Conservation (phyloP, 2,797 vertebrate genomes). For the Enteromius argenteus region DNA sequence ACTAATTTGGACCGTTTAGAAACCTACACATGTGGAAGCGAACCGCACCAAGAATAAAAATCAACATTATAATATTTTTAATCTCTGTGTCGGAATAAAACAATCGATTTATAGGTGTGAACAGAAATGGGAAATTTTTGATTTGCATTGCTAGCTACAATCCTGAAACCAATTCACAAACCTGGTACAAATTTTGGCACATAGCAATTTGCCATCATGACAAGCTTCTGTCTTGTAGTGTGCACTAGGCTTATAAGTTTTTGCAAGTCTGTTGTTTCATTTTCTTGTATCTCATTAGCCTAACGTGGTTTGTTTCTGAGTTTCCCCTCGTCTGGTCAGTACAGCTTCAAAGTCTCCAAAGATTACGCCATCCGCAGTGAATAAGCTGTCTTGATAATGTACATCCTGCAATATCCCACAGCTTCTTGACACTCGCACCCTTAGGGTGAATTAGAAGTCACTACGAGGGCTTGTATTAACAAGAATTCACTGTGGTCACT, state of each 20-base stretch:
- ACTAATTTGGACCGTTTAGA: too few species aligned
- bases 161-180: neutral
- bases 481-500: constrained; percentile 68
- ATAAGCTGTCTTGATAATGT: constrained; percentile 63
- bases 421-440: constrained; percentile 62
- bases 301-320: constrained; percentile 37
- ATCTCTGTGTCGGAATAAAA: too few species aligned
- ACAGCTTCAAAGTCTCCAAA: constrained; percentile 37
- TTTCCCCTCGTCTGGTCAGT: constrained; percentile 66
- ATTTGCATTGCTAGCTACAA: neutral
- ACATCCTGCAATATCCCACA: constrained; percentile 45
- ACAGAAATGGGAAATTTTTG: neutral
- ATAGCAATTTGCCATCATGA: neutral
- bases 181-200: neutral
- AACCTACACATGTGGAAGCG: too few species aligned
- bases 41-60: too few species aligned
- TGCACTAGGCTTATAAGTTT: neutral
- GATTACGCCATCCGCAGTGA: constrained; percentile 65
- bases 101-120: too few species aligned
- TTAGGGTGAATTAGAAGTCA: constrained; percentile 62
- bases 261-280: neutral
- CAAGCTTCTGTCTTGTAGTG: constrained; percentile 7
- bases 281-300: constrained; percentile 40
- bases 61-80: too few species aligned
- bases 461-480: constrained; percentile 70